Percentiles rank a stretch among this genome's conserved stretches.
Conservation (phyloP, 2,113 vertebrate genomes). For the Phylloscopus trochiloides region DNA sequence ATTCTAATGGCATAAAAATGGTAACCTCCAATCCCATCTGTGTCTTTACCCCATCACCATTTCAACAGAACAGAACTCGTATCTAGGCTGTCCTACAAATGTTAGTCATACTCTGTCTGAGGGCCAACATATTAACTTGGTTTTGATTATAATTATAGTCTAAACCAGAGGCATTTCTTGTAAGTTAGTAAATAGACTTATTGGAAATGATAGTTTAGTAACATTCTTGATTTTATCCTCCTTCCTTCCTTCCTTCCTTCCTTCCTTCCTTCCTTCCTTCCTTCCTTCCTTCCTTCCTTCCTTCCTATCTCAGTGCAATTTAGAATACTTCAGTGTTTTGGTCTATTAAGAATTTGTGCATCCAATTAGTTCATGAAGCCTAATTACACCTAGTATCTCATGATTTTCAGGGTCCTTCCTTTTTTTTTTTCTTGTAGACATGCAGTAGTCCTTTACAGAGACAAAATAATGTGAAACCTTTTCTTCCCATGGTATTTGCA, state of each 20-base stretch:
- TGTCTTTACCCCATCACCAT: background rate
- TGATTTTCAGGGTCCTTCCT: background rate
- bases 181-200: background rate
- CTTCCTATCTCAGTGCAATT: background rate
- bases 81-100: background rate
- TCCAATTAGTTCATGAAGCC: background rate
- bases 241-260: background rate
- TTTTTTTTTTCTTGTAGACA: background rate
- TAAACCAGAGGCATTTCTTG: background rate
- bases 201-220: background rate
- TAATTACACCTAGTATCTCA: background rate
- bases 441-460: background rate
- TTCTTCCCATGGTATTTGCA: background rate
- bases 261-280: background rate
- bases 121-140: background rate
- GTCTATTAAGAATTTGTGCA: background rate
- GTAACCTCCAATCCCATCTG: background rate
- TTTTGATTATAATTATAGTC: background rate
- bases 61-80: background rate
- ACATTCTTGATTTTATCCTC: background rate
- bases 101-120: background rate
- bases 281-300: background rate
- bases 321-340: background rate
- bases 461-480: background rate
- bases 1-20: background rate